Conservation (phyloP, 2,888 invertebrate genomes). For the Rhogogaster chlorosoma region DNA sequence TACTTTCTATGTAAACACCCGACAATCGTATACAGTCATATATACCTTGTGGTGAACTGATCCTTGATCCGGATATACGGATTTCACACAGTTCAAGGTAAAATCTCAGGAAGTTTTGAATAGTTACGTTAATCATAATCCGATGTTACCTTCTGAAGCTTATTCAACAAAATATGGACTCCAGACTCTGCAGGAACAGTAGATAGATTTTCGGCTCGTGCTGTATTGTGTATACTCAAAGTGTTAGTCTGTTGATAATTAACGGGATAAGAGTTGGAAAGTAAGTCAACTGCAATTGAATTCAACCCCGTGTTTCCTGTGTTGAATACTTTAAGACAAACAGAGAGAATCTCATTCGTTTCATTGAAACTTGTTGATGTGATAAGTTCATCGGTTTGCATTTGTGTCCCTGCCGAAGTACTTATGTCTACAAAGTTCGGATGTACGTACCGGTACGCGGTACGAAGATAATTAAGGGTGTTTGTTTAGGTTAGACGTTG, state of each 20-base stretch:
- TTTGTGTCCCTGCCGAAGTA: slow-evolving; percentile 15
- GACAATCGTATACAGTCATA: background rate
- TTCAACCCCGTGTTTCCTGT: background rate
- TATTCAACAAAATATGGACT: background rate
- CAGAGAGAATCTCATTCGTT: slow-evolving; percentile 27
- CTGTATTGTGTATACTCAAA: background rate
- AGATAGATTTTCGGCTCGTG: background rate
- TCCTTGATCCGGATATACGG: slow-evolving; percentile 8
- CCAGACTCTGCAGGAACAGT: background rate
- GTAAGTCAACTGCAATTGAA: slow-evolving; percentile 25
- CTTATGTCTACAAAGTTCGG: slow-evolving; percentile 39
- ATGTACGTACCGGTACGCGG: background rate
- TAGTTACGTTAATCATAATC: background rate
- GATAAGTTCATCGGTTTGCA: slow-evolving; percentile 42
- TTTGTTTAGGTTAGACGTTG: slow-evolving; percentile 47
- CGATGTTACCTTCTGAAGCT: background rate
- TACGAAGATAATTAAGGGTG: slow-evolving; percentile 44
- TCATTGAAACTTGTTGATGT: slow-evolving; percentile 37
- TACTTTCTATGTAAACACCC: slow-evolving; percentile 38
- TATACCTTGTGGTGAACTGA: background rate
- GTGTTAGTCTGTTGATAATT: background rate
- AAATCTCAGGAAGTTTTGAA: background rate
- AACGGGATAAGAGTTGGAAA: background rate
- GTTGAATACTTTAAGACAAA: background rate
- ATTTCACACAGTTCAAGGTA: background rate